Percentiles rank a stretch among this genome's conserved stretches.
Evolutionary conservation across 2,797 vertebrate species (phyloP).

Genomic region (Anguilla megastoma): DNA sequence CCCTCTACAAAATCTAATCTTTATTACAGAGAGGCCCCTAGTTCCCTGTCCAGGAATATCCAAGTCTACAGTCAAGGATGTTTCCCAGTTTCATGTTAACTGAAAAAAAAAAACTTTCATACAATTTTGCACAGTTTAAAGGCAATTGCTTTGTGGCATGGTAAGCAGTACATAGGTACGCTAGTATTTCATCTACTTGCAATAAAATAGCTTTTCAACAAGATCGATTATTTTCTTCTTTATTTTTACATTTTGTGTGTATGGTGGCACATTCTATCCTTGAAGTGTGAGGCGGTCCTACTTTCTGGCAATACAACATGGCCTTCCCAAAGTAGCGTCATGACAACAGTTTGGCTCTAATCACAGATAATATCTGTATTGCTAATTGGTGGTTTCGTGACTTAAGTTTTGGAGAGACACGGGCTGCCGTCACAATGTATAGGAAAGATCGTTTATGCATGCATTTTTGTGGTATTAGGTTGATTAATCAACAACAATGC

Average conservation of each 20-base stretch:
- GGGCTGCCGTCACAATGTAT: neutral
- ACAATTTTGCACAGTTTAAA: neutral
- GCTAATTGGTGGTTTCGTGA: neutral
- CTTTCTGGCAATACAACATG: neutral
- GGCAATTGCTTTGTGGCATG: neutral
- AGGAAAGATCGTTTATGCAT: neutral
- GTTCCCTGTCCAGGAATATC: too few relatives aligned
- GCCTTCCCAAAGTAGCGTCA: neutral
- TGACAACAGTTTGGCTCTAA: neutral
- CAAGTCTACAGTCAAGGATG: too few relatives aligned
- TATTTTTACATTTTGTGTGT: neutral
- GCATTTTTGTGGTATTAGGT: conserved; percentile 1
- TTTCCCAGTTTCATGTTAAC: too few relatives aligned
- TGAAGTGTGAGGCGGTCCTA: neutral
- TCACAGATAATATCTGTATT: neutral
- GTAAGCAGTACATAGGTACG: too few relatives aligned
- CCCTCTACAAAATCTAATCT: too few relatives aligned
- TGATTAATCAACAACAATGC: neutral
- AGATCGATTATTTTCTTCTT: too few relatives aligned
- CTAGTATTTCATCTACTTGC: too few relatives aligned
- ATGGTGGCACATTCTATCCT: neutral
- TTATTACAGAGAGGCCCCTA: too few relatives aligned
- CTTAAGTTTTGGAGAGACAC: neutral
- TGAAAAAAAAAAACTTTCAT: too few relatives aligned
- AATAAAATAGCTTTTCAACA: too few relatives aligned